Evolutionary conservation across 1,140 invertebrate species (phyloP), one percentile per base, ranked within the genome.

Genomic region (Pachypeltis micranthus): DNA sequence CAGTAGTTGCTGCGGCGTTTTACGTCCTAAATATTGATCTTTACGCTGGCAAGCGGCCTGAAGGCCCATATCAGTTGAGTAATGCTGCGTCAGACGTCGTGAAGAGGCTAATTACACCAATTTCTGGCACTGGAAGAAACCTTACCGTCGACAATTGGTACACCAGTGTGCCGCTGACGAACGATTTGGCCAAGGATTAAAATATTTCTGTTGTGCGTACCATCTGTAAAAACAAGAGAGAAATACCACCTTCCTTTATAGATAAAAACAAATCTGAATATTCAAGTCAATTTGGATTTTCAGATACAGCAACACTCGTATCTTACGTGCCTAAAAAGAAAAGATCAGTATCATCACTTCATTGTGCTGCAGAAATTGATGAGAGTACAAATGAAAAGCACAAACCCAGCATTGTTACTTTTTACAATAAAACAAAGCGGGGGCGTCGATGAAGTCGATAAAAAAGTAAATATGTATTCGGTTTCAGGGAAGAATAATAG

Each of bases 21-120:
- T 75, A 74, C 62, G 69, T 65, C 21, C 61, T 56, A 14, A 71
- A 74, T 57, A 63, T 75, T 27, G 71, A 76, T 65, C 61, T 72
- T 7, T 73, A 74, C 58, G 56, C 64, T 16, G 72, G 73, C 31
- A 71, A 71, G 51, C 71, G 74, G 65, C 69, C 71, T 12, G 66
- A 67, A 39, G 71, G 72, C 10, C 70, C 68, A 16, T 74, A 65
- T 67, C 51, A 59, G 4, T 24, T 69, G 3, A 69, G 67, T 25
- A 74, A 74, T 61, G 68, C 60, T 58, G 63, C 70, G 16, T 67
- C 27, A 28, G 65, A 69, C 60, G 63, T 72, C 55, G 67, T 71
- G 27, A 23, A 66, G 55, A 63, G 69, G 44, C 31, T 72, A 3
- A 16, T 67, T 44, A 21, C 47, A 34, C 67, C 64, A 27, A 62